A percentile compares a stretch with the other conserved stretches of the same genome.
Evolutionary conservation across 1,140 invertebrate species (phyloP).

Genomic region (Nymphalis io): DNA sequence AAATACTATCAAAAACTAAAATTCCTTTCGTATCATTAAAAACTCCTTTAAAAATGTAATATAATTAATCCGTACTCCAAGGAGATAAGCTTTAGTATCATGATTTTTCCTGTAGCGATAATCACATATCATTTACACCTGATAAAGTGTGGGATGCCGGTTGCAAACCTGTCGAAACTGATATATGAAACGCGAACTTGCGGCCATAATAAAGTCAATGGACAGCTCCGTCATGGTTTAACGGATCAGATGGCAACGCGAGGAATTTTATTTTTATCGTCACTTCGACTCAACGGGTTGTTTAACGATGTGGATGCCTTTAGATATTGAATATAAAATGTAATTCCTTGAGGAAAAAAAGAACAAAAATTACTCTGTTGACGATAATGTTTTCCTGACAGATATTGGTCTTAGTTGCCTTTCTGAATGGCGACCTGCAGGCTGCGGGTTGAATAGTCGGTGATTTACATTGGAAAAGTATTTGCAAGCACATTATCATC

Average conservation of each 20-base stretch:
- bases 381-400: no score
- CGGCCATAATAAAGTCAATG: neutral
- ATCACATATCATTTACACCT: constrained; percentile 2
- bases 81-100: neutral
- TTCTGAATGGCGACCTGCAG: no score
- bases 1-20: neutral
- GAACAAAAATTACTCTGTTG: no score
- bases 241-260: neutral
- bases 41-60: neutral
- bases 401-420: no score
- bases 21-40: neutral
- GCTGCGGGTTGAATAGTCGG: no score
- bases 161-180: constrained; percentile 4
- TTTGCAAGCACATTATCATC: no score
- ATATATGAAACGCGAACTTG: neutral
- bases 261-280: neutral
- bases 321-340: no score
- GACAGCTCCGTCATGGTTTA: neutral
- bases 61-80: neutral
- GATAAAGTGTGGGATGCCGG: neutral
- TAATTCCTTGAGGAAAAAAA: no score
- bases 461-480: no score
- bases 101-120: neutral
- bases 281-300: neutral
- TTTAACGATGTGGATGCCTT: no score